These are phyloP conservation scores for Halichoerus grypus DNA, from an alignment of 2,113 vertebrate genomes.

Conservation along the genomic window DNA sequence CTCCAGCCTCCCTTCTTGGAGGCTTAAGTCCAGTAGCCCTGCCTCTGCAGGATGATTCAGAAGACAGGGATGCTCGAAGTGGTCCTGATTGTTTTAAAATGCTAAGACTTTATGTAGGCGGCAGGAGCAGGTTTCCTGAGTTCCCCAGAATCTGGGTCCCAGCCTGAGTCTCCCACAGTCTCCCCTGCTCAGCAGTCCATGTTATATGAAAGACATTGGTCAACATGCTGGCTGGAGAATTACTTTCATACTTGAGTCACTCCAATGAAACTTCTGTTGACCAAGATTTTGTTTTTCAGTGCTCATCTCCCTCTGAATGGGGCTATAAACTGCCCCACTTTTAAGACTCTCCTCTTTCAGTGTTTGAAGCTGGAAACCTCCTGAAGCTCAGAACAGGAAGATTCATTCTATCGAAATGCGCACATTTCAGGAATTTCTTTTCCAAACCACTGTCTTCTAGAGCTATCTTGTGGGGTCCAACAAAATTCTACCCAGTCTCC, in stretches of 20 bases:
- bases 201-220: constrained; percentile 55
- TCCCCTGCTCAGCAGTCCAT: constrained; percentile 42
- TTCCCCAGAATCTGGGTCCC: constrained; percentile 72
- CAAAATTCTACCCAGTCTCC: background rate
- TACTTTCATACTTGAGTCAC: background rate
- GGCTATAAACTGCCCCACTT: background rate
- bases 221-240: background rate
- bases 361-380: background rate
- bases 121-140: constrained; percentile 63
- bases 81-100: constrained; percentile 65
- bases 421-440: background rate
- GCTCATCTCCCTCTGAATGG: background rate
- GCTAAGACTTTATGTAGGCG: background rate
- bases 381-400: background rate
- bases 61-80: constrained; percentile 43
- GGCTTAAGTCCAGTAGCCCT: constrained; percentile 44
- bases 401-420: background rate
- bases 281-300: background rate
- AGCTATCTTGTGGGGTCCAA: background rate
- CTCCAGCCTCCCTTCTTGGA: background rate
- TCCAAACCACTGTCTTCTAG: background rate
- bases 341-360: constrained; percentile 43
- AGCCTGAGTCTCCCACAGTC: constrained; percentile 56
- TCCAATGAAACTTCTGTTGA: background rate
- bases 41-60: background rate